Percentiles rank a stretch among this genome's conserved stretches.
Evolutionary conservation across 2,797 vertebrate genomes (phyloP).

Genomic region (Limosa lapponica): DNA sequence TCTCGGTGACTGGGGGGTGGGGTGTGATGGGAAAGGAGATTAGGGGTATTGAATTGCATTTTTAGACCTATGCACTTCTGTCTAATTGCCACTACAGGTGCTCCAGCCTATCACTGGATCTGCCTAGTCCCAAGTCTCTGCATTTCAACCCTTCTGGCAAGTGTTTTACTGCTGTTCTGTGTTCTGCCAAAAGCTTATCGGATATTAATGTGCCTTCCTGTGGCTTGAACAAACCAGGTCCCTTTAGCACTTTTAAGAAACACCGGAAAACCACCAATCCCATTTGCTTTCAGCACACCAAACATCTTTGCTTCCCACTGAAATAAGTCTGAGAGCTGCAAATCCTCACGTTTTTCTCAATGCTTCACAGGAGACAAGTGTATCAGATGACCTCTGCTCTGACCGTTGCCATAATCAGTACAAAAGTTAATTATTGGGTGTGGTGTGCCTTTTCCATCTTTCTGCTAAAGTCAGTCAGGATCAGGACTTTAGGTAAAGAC

Average conservation of each 20-base stretch:
- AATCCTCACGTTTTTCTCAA: background rate
- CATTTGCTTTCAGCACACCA: slow-evolving; percentile 22
- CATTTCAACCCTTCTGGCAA: background rate
- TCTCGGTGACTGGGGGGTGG: background rate
- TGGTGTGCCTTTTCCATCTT: slow-evolving; percentile 53
- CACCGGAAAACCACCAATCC: slow-evolving; percentile 44
- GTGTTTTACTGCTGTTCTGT: background rate
- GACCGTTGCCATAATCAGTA: slow-evolving; percentile 57
- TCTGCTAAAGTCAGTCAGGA: slow-evolving; percentile 40
- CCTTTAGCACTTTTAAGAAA: slow-evolving; percentile 46
- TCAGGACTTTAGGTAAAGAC: slow-evolving; percentile 1
- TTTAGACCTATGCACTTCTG: background rate
- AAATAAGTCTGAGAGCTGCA: slow-evolving; percentile 45
- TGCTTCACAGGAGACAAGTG: background rate
- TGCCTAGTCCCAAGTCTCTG: background rate
- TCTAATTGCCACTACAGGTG: background rate
- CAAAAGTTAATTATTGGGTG: slow-evolving; percentile 63
- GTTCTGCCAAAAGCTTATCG: slow-evolving; percentile 40
- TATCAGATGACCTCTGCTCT: slow-evolving; percentile 55
- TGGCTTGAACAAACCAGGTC: slow-evolving; percentile 16
- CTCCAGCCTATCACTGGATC: background rate
- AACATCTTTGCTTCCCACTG: background rate
- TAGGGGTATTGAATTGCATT: background rate
- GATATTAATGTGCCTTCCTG: slow-evolving; percentile 53
- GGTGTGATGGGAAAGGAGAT: background rate